A percentile compares a stretch with the other conserved stretches of the same genome.
These are phyloP conservation scores for Ditula angustiorana DNA, from an alignment of 2,888 invertebrate species.

Conservation along the genomic window DNA sequence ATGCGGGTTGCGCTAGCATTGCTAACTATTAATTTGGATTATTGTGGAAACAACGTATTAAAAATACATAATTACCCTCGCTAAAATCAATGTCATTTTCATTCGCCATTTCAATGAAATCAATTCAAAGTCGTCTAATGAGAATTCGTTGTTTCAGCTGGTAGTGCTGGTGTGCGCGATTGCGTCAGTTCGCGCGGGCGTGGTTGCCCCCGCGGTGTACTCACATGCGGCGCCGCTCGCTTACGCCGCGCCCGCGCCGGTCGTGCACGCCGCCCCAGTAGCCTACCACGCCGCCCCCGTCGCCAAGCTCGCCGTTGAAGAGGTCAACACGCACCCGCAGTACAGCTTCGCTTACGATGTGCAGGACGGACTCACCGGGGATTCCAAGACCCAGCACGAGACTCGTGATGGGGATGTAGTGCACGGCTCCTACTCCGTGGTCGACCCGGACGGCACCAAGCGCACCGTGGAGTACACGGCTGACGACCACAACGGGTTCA, in stretches of 20 bases:
- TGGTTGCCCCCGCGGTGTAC: slow-evolving; percentile 61
- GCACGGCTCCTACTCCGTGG: slow-evolving; percentile 78
- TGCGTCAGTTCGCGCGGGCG: slow-evolving; percentile 66
- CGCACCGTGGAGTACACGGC: slow-evolving; percentile 81
- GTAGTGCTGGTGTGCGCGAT: slow-evolving; percentile 68
- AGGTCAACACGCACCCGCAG: slow-evolving; percentile 69
- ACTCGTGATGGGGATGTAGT: slow-evolving; percentile 77
- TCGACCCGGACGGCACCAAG: slow-evolving; percentile 78
- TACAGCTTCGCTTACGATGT: slow-evolving; percentile 86
- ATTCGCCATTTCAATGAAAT: no score
- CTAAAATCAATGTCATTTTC: no score
- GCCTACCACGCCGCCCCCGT: slow-evolving; percentile 50
- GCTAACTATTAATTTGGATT: no score
- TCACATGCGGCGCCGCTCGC: slow-evolving; percentile 58
- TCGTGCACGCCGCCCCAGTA: slow-evolving; percentile 48
- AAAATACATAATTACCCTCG: no score
- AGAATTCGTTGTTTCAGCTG: slow-evolving; percentile 56
- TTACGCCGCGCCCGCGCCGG: slow-evolving; percentile 49
- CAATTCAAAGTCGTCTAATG: no score
- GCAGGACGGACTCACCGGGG: slow-evolving; percentile 83
- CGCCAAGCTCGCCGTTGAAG: slow-evolving; percentile 61
- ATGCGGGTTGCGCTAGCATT: no score
- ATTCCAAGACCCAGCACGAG: slow-evolving; percentile 80
- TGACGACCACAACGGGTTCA: slow-evolving; percentile 78
- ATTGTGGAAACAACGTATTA: no score